phyloP scores from a whole-genome alignment of 2,888 invertebrate genomes.

The Drosophila ustulata region DNA sequence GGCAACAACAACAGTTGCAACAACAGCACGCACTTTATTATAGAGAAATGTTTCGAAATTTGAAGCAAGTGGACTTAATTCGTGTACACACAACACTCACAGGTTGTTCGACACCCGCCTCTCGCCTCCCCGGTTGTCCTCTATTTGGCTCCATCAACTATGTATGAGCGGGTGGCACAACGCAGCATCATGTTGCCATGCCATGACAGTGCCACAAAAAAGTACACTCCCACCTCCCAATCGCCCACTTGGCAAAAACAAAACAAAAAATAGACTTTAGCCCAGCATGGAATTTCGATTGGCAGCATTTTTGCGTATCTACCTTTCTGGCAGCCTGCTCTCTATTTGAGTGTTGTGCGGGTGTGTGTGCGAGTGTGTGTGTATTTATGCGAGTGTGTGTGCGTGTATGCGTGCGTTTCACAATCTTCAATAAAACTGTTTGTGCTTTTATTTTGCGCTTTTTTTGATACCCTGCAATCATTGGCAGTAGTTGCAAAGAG shows the following conservation, averaged over 20 bases:
- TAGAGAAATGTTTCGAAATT: conserved; percentile 63
- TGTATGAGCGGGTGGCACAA: conserved; percentile 33
- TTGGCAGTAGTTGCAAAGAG: not conserved
- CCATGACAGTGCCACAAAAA: conserved; percentile 25
- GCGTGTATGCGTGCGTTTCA: conserved; percentile 46
- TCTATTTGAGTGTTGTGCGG: conserved; percentile 5
- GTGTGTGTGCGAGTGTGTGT: conserved; percentile 27
- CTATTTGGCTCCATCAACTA: conserved; percentile 45
- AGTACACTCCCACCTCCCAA: not conserved
- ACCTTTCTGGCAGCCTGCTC: conserved; percentile 60
- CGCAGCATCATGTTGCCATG: conserved; percentile 30
- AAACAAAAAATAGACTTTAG: conserved; percentile 20
- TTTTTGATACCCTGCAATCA: conserved; percentile 11
- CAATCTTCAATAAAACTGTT: conserved; percentile 80
- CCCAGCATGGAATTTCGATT: conserved; percentile 68
- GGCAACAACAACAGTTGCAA: conserved; percentile 21
- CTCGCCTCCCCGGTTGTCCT: not conserved
- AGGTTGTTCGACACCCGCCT: conserved; percentile 1
- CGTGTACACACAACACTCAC: conserved; percentile 51
- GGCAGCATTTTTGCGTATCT: conserved; percentile 78
- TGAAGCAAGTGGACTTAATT: conserved; percentile 74
- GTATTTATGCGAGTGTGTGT: conserved; percentile 16
- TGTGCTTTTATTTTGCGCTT: conserved; percentile 11
- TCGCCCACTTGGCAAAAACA: not conserved
- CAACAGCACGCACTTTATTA: conserved; percentile 71